Conservation (phyloP, 2,113 vertebrate species). For the Gopherus evgoodei region DNA sequence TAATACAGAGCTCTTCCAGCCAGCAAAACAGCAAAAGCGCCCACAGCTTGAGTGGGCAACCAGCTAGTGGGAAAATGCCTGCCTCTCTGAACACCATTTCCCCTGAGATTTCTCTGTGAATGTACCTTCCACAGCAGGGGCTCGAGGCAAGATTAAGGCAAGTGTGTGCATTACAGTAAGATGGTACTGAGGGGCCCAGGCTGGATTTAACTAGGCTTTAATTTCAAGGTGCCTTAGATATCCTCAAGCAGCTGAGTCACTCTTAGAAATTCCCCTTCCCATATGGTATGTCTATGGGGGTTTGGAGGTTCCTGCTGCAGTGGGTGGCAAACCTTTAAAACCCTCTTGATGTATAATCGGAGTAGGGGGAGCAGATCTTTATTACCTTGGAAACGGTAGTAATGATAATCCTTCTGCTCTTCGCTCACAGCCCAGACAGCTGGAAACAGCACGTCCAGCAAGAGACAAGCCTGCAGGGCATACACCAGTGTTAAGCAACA, state of each 20-base stretch:
- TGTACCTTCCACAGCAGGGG: rapidly evolving
- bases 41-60: background rate
- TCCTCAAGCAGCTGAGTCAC: background rate
- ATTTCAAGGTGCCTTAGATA: background rate
- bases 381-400: constrained; percentile 89
- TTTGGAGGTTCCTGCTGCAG: rapidly evolving
- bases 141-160: rapidly evolving
- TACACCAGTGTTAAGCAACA: background rate
- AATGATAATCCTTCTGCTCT: constrained; percentile 82
- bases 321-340: background rate
- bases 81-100: background rate
- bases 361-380: rapidly evolving
- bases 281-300: rapidly evolving
- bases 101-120: background rate
- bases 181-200: background rate
- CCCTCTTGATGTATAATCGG: rapidly evolving
- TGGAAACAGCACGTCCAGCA: constrained; percentile 84
- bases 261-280: background rate
- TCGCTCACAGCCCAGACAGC: constrained; percentile 77
- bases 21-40: background rate
- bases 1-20: background rate
- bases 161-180: rapidly evolving
- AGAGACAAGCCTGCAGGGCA: constrained; percentile 76
- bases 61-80: background rate
- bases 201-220: background rate